Evolutionary conservation across 2,888 invertebrate genomes (phyloP).

Genomic region (Himalopsyche anomala): DNA sequence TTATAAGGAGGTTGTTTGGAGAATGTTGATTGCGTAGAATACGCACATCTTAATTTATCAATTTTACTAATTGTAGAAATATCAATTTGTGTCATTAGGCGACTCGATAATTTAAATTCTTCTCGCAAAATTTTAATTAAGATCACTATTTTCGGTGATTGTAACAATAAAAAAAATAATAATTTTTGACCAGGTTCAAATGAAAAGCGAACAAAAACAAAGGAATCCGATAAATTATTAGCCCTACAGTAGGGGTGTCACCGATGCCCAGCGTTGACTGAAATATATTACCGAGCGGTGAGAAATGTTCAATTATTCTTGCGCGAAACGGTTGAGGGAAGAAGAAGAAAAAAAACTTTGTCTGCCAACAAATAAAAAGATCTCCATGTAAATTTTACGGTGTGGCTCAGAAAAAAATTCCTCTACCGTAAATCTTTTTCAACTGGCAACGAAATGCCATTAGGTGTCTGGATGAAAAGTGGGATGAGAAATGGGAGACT

Average conservation of each 20-base stretch:
- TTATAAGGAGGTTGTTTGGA: too few species aligned
- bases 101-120: too few species aligned
- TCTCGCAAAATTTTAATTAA: too few species aligned
- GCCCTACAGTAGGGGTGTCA: background rate
- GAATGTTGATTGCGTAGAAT: too few species aligned
- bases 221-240: background rate
- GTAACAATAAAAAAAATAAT: too few species aligned
- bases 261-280: constrained; percentile 14
- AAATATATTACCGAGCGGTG: constrained; percentile 20
- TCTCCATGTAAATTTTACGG: constrained; percentile 29
- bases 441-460: constrained; percentile 20
- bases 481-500: background rate
- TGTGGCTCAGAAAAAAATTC: constrained; percentile 4
- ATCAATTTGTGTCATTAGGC: too few species aligned
- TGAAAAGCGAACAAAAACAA: background rate
- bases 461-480: background rate
- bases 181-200: too few species aligned
- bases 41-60: too few species aligned
- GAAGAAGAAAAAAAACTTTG: constrained; percentile 30
- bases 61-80: too few species aligned
- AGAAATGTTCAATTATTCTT: constrained; percentile 17
- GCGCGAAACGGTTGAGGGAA: background rate
- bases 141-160: too few species aligned
- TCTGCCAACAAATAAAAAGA: constrained; percentile 30
- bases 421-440: constrained; percentile 10